phyloP scores from a whole-genome alignment of 2,888 invertebrate species.

The Chrysodeixis includens region DNA sequence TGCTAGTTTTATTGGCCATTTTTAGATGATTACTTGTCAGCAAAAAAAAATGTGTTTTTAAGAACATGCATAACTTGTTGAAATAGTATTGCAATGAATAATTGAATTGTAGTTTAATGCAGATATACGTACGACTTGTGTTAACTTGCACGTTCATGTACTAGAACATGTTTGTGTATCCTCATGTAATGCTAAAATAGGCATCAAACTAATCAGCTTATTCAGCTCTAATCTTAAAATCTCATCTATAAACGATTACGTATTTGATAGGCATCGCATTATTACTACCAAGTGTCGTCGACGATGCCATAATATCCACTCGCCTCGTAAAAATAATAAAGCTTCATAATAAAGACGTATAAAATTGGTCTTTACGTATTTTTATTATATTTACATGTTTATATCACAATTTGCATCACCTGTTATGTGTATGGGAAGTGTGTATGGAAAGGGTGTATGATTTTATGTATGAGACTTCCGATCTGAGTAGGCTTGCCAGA shows the following conservation, averaged over 20 bases:
- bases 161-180: too few species aligned
- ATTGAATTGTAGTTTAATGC: too few species aligned
- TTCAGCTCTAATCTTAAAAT: slow-evolving; percentile 3
- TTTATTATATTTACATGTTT: slow-evolving; percentile 57
- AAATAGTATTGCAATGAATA: too few species aligned
- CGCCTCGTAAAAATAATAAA: slow-evolving; percentile 60
- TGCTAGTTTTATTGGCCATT: too few species aligned
- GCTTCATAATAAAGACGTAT: slow-evolving; percentile 43
- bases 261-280: slow-evolving; percentile 39
- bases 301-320: slow-evolving; percentile 42
- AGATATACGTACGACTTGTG: too few species aligned
- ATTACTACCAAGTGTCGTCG: slow-evolving; percentile 45
- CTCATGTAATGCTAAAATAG: too few species aligned
- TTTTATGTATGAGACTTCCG: neutral
- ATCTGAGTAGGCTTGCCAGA: neutral
- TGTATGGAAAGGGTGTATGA: neutral
- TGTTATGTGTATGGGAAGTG: slow-evolving; percentile 11
- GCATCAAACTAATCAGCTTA: neutral
- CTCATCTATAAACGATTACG: slow-evolving; percentile 41
- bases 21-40: too few species aligned
- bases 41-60: too few species aligned
- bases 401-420: slow-evolving; percentile 46
- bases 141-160: too few species aligned
- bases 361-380: slow-evolving; percentile 50
- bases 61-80: too few species aligned